phyloP scores from a whole-genome alignment of 2,888 invertebrate genomes.

The Dynastes grantii region DNA sequence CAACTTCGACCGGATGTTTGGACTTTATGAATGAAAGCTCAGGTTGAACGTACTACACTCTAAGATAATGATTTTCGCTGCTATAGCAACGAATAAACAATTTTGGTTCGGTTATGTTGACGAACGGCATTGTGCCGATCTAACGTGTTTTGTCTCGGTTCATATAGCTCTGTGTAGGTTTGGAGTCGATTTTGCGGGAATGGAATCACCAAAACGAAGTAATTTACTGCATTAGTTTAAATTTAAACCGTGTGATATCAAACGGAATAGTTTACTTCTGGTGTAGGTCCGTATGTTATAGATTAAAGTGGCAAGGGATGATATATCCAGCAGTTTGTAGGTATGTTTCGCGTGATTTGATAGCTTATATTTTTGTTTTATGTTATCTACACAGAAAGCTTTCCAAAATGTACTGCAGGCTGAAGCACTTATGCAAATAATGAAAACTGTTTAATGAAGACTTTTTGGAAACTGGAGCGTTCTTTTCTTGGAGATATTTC shows the following conservation, averaged over 20 bases:
- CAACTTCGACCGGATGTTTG: slow-evolving; percentile 5
- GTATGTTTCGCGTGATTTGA: background rate
- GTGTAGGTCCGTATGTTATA: slow-evolving; percentile 25
- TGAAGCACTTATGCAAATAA: too few relatives aligned
- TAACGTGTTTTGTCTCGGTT: background rate
- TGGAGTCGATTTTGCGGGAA: slow-evolving; percentile 10
- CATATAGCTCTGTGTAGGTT: slow-evolving; percentile 2
- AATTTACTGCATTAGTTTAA: slow-evolving; percentile 19
- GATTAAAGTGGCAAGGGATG: background rate
- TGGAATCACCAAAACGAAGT: background rate
- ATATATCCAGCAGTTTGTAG: background rate
- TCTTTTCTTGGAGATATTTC: too few relatives aligned
- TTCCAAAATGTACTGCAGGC: too few relatives aligned
- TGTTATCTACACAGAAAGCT: too few relatives aligned
- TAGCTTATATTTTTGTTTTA: background rate
- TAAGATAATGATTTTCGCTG: slow-evolving; percentile 62
- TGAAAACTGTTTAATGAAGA: too few relatives aligned
- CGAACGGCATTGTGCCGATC: background rate
- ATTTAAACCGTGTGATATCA: slow-evolving; percentile 20
- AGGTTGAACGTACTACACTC: slow-evolving; percentile 32
- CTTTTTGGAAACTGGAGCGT: too few relatives aligned
- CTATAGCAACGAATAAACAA: slow-evolving; percentile 62
- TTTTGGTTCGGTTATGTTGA: slow-evolving; percentile 24
- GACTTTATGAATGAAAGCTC: slow-evolving; percentile 47
- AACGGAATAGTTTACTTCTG: slow-evolving; percentile 6